Base-by-base conservation (phyloP, 2,113 vertebrate species). In the Sinocyclocheilus anshuiensis region DNA sequence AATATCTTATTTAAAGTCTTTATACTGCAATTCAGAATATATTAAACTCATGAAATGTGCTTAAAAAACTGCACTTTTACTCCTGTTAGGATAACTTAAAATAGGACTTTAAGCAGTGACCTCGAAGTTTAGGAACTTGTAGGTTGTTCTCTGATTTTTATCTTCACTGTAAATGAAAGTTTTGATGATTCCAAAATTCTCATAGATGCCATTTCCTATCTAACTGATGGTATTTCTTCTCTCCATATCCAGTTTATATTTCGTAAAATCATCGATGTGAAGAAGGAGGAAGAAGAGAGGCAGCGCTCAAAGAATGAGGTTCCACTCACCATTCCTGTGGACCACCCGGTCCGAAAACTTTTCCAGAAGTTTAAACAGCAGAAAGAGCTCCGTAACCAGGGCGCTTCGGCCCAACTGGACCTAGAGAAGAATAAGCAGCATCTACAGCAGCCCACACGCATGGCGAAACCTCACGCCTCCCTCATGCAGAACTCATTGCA, bases 341-440 rank as follows among this genome's bases (percentile, higher is more conserved):
- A 99, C 90, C 98, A 99, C 81, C 98, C 98, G 0, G 98, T 99
- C 53, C 85, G 98, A 15, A 99, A 99, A 86, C 97, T 99, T 33
- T 98, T 99, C 94, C 98, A 99, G 94, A 99, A 97, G 88, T 99
- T 99, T 94, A 99, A 99, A 90, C 98, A 99, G 93, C 98, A 99
- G 78, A 98, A 98, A 91, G 97, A 99, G 92, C 94, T 98, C 57
- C 94, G 97, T 50, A 96, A 95, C 83, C 97, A 98, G 92, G 96
- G 96, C 0, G 86, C 90, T 0, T 93, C 95, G 0, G 29, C 84
- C 48, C 95, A 96, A 86, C 87, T 88, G 0, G 96, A 97, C 87
- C 92, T 96, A 0, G 96, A 97, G 84, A 94, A 96, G 90, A 97
- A 94, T 93, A 96, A 96, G 78, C 93, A 96, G 87, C 94, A 95